Base-by-base conservation (phyloP, 2,888 invertebrate genomes). In the Dicranocentrus wangi region DNA sequence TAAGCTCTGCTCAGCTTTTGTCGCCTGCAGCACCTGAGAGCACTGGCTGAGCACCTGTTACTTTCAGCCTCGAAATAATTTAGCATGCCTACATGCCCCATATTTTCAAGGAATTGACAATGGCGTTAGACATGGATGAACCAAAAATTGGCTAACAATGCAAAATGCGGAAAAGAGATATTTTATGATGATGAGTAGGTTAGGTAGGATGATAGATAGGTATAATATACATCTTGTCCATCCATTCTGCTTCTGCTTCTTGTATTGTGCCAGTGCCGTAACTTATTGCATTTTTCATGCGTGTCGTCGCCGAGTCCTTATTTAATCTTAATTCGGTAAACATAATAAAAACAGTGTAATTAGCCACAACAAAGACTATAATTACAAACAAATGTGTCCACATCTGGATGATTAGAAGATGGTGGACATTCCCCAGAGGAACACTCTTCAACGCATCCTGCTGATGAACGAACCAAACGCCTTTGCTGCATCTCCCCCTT, bases 361-460 rank as follows among this genome's bases (percentile, higher is more conserved):
- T n/a, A n/a, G n/a, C n/a, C n/a, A n/a, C n/a, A n/a, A n/a, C n/a
- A n/a, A n/a, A n/a, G n/a, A n/a, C n/a, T n/a, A n/a, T n/a, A n/a
- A n/a, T n/a, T n/a, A 73, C 7, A 69, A 5, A 19, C 80, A 80
- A 28, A 73, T 61, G 19, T 73, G 80, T n/a, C 80, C 80, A 42
- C 80, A 80, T 17, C 80, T 73, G 27, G 23, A 73, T 13, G 68
- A 72, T n/a, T 39, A 47, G 28, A 65, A 47, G 72, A 43, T 17
- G 13, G 1, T 8, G 32, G 51, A 47, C 80, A 80, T 1, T 80
- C 80, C 1, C 21, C 25, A 60, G 55, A 42, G 5, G 73, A 27
- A 53, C 80, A 80, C 32, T 73, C 73, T n/a, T 80, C 72, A 21
- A 80, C 25, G 42, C 80, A 80, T 19, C 68, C 66, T 47, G 68